Evolutionary conservation across 64 coral and sea anemone genomes (phyloP).

Genomic region (Stichodactyla helianthus): DNA sequence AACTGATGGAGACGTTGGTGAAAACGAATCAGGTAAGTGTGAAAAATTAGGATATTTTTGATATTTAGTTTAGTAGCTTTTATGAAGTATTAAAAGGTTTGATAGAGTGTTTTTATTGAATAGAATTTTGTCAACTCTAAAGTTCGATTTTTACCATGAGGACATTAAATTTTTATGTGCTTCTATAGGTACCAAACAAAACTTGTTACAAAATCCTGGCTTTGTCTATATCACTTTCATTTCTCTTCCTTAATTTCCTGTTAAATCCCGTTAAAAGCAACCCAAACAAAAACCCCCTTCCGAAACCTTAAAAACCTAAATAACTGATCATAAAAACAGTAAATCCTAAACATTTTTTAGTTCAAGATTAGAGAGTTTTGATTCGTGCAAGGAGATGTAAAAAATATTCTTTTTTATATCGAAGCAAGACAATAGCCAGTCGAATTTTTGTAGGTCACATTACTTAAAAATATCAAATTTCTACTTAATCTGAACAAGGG

Average conservation of each 20-base stretch:
- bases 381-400: not conserved
- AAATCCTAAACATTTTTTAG: not conserved
- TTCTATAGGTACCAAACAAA: constrained; percentile 6
- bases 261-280: not conserved
- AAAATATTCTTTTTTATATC: not conserved
- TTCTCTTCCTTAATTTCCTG: not conserved
- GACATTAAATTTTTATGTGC: constrained; percentile 58
- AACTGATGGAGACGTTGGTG: not conserved
- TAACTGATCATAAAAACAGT: not conserved
- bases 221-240: not conserved
- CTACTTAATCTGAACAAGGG: not conserved
- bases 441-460: constrained; percentile 1
- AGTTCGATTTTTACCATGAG: constrained; percentile 42
- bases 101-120: constrained; percentile 8
- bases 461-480: not conserved
- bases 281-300: not conserved
- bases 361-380: not conserved
- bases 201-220: not conserved
- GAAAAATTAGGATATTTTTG: not conserved
- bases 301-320: not conserved
- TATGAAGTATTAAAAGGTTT: not conserved
- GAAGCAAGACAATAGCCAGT: not conserved
- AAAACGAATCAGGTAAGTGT: constrained; percentile 27
- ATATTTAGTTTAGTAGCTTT: not conserved
- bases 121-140: constrained; percentile 4